Evolutionary conservation across 2,888 invertebrate genomes (phyloP).

Genomic region (Lampropteryx suffumata): DNA sequence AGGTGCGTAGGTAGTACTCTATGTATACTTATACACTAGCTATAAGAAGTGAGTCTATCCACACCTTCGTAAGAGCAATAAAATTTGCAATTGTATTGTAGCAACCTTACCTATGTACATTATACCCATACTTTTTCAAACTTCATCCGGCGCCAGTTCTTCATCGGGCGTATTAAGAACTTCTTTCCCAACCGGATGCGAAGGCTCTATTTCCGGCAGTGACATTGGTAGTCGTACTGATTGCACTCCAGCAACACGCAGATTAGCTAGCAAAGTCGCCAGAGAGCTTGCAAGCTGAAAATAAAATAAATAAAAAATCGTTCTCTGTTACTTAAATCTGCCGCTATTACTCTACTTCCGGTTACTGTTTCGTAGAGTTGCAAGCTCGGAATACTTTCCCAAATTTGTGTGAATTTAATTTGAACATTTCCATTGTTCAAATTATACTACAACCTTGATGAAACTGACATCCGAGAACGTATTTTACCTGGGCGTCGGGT

Average conservation of each 20-base stretch:
- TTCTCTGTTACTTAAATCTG: background rate
- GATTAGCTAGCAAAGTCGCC: constrained; percentile 48
- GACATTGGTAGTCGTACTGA: constrained; percentile 35
- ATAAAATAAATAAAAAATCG: background rate
- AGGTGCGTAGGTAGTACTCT: no score
- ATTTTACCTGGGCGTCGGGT: constrained; percentile 57
- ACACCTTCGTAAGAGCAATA: no score
- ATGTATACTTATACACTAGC: no score
- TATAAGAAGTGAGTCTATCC: no score
- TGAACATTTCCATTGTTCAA: no score
- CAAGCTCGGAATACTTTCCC: constrained; percentile 1
- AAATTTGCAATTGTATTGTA: no score
- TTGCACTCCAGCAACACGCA: constrained; percentile 56
- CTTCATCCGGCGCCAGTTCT: constrained; percentile 62
- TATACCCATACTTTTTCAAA: no score
- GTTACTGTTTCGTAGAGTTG: background rate
- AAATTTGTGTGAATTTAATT: background rate
- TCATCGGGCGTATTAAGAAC: constrained; percentile 36
- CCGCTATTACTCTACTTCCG: constrained; percentile 8
- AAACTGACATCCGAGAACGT: background rate
- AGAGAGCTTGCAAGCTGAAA: constrained; percentile 61
- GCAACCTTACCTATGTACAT: background rate
- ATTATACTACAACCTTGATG: no score
- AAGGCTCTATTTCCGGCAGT: constrained; percentile 25
- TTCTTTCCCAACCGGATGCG: constrained; percentile 8